phyloP scores from a whole-genome alignment of 2,113 vertebrate species.

The Talpa occidentalis region DNA sequence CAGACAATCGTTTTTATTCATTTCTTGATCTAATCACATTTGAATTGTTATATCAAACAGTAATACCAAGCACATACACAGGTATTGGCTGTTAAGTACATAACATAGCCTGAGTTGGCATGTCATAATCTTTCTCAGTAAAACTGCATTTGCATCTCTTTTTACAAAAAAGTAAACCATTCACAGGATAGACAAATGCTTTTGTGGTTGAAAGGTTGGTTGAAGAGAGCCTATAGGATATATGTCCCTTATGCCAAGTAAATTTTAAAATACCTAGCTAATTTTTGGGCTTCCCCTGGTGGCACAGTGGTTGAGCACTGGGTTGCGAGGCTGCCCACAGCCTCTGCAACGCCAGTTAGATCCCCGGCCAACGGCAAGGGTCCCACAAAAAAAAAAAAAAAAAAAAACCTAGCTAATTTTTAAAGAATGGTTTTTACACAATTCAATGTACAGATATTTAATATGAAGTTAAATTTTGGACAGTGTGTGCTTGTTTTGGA shows the following conservation, averaged over 20 bases:
- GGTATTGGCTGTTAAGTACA: neutral
- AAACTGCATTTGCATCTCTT: neutral
- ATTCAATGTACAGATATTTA: neutral
- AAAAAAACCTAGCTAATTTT: neutral
- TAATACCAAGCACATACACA: neutral
- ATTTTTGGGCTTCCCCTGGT: no score
- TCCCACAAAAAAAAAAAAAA: no score
- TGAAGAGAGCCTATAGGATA: neutral
- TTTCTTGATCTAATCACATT: neutral
- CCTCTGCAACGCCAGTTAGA: no score
- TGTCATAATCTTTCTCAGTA: neutral
- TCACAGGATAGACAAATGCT: neutral
- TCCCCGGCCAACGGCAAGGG: no score
- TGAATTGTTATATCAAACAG: neutral
- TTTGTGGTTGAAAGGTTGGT: neutral
- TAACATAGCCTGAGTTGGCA: neutral
- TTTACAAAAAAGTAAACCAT: neutral
- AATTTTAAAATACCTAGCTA: neutral
- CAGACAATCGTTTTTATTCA: neutral
- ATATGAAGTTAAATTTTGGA: neutral
- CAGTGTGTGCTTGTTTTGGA: neutral
- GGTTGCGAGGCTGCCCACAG: no score
- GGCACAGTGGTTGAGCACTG: no score
- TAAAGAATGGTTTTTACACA: neutral
- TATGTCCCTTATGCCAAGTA: neutral